phyloP scores from a whole-genome alignment of 2,113 vertebrate genomes.

The Thalassarche chlororhynchos region DNA sequence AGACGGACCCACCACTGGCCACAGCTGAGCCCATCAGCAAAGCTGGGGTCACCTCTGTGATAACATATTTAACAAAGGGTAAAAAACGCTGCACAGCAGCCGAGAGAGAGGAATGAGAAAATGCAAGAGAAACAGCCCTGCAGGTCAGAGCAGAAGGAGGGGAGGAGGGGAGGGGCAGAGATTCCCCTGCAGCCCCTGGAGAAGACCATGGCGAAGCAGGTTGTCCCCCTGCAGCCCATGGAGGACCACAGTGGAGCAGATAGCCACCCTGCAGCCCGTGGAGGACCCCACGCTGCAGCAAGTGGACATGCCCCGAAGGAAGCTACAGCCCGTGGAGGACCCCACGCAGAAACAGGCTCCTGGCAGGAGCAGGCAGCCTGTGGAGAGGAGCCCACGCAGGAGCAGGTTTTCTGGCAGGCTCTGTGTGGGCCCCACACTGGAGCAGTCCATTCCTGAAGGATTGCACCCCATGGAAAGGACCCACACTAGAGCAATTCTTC shows the following conservation, averaged over 20 bases:
- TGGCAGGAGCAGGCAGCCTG: background rate
- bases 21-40: background rate
- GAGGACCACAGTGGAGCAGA: background rate
- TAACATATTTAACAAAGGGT: fast-evolving
- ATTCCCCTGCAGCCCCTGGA: background rate
- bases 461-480: background rate
- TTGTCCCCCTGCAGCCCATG: background rate
- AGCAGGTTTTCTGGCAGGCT: background rate
- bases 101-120: background rate
- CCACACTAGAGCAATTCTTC: background rate
- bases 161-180: background rate
- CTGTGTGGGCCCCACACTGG: background rate
- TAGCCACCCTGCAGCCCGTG: background rate
- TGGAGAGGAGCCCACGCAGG: background rate
- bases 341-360: background rate
- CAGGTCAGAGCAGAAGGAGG: background rate
- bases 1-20: background rate
- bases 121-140: background rate
- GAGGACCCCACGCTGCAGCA: background rate
- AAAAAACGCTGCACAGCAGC: background rate
- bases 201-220: background rate
- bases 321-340: background rate
- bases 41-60: background rate
- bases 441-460: background rate
- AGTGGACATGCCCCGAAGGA: background rate